Percentiles rank a stretch among this genome's conserved stretches.
Conservation (phyloP, 1,140 invertebrate species). For the Hormaphis cornu region DNA sequence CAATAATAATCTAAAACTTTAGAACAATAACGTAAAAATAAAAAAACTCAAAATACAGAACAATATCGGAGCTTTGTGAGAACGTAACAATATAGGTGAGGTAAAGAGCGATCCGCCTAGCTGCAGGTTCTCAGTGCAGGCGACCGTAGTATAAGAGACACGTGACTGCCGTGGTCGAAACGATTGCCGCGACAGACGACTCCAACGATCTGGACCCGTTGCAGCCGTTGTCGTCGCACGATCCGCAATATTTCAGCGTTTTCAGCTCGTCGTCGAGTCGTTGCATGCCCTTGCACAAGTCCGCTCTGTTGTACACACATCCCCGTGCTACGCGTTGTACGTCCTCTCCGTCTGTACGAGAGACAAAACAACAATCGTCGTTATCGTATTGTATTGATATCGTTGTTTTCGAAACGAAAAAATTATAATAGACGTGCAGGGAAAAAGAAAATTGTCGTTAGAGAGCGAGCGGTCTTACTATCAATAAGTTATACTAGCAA, state of each 20-base stretch:
- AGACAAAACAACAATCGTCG: not conserved
- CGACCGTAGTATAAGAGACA: not conserved
- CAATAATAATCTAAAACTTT: not conserved
- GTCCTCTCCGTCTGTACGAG: not conserved
- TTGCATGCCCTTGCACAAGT: not conserved
- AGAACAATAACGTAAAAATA: not conserved
- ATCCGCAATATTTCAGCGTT: slow-evolving; percentile 1
- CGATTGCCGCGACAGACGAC: not conserved
- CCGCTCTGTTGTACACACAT: not conserved
- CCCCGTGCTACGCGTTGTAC: not conserved
- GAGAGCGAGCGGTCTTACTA: too few relatives aligned
- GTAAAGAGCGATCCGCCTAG: not conserved
- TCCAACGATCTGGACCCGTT: slow-evolving; percentile 4
- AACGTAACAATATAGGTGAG: not conserved
- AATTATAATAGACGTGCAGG: too few relatives aligned
- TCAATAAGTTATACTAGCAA: too few relatives aligned
- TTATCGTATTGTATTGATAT: too few relatives aligned
- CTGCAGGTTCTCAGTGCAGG: not conserved
- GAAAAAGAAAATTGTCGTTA: too few relatives aligned
- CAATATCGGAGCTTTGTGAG: not conserved
- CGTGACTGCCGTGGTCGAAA: not conserved
- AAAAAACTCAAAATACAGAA: not conserved
- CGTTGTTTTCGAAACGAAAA: too few relatives aligned
- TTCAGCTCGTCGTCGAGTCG: not conserved
- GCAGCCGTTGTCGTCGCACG: not conserved